These are phyloP conservation scores for Thysanoteuthis rhombus DNA, from an alignment of 2,888 invertebrate genomes.

Conservation along the genomic window DNA sequence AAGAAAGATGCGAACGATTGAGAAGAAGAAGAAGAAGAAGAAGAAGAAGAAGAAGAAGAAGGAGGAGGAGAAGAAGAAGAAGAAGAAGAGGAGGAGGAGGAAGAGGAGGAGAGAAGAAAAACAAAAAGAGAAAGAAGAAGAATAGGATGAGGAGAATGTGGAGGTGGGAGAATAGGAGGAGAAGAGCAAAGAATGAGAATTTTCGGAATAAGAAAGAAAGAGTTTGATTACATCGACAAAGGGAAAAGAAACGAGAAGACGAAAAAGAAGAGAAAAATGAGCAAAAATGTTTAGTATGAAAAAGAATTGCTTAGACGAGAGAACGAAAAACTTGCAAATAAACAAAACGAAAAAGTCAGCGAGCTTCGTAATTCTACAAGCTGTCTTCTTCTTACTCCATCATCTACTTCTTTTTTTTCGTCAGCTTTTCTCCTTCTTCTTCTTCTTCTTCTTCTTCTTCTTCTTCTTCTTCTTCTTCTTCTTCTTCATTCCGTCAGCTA, in stretches of 20 bases:
- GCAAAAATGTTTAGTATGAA: no score
- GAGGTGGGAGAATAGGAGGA: no score
- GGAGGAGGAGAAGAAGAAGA: neutral
- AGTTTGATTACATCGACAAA: neutral
- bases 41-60: neutral
- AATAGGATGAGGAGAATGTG: neutral
- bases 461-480: constrained; percentile 26
- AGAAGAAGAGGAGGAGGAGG: neutral
- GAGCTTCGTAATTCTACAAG: no score
- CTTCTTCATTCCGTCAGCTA: constrained; percentile 29
- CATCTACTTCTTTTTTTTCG: neutral
- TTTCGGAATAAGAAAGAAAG: neutral
- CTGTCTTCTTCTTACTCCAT: neutral
- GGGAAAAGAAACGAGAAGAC: neutral
- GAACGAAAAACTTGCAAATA: no score
- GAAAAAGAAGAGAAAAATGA: neutral
- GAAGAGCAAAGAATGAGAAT: neutral
- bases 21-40: neutral
- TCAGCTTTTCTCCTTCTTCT: neutral
- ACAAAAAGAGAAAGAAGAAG: neutral
- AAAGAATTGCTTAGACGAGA: no score
- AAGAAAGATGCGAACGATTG: neutral
- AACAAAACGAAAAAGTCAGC: no score
- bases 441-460: constrained; percentile 20
- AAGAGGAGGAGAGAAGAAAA: rapidly evolving